A percentile compares a stretch with the other conserved stretches of the same genome.
These are phyloP conservation scores for Laothoe populi DNA, from an alignment of 2,888 invertebrate genomes.

Conservation along the genomic window DNA sequence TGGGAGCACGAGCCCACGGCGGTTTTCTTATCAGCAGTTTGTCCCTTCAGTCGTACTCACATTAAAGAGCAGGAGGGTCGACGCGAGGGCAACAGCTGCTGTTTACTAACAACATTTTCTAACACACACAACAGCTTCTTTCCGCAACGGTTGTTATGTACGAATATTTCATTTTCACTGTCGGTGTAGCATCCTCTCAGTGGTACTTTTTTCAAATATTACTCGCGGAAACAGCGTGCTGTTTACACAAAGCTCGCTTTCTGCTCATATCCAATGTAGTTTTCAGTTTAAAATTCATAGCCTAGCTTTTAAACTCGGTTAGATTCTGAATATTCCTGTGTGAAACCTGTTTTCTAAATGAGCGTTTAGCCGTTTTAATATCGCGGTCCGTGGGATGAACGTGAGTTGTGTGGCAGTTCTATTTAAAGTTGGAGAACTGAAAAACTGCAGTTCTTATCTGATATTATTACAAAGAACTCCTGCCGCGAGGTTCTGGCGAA, in stretches of 20 bases:
- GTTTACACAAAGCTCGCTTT: slow-evolving; percentile 71
- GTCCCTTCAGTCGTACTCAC: slow-evolving; percentile 47
- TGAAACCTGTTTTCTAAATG: slow-evolving; percentile 63
- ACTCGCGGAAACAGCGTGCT: slow-evolving; percentile 60
- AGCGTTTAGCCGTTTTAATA: slow-evolving; percentile 59
- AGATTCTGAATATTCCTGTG: slow-evolving; percentile 62
- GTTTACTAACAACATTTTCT: background rate
- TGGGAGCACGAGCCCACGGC: slow-evolving; percentile 59
- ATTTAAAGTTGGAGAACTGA: slow-evolving; percentile 30
- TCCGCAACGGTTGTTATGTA: slow-evolving; percentile 29
- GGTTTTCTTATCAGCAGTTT: slow-evolving; percentile 65
- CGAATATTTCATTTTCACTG: slow-evolving; percentile 58
- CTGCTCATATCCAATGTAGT: slow-evolving; percentile 73
- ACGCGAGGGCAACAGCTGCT: slow-evolving; percentile 24
- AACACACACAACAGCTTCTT: slow-evolving; percentile 1
- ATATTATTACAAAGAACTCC: slow-evolving; percentile 21
- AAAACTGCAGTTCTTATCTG: slow-evolving; percentile 11
- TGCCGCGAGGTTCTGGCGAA: slow-evolving; percentile 8
- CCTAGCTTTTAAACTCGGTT: slow-evolving; percentile 71
- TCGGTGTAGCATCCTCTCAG: slow-evolving; percentile 57
- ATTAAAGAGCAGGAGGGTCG: slow-evolving; percentile 30
- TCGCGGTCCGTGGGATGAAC: slow-evolving; percentile 37
- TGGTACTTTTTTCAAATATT: slow-evolving; percentile 68
- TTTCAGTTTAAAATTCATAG: slow-evolving; percentile 77
- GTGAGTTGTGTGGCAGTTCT: slow-evolving; percentile 30